Evolutionary conservation across 2,113 vertebrate genomes (phyloP).

Genomic region (Poeciliopsis prolifica): DNA sequence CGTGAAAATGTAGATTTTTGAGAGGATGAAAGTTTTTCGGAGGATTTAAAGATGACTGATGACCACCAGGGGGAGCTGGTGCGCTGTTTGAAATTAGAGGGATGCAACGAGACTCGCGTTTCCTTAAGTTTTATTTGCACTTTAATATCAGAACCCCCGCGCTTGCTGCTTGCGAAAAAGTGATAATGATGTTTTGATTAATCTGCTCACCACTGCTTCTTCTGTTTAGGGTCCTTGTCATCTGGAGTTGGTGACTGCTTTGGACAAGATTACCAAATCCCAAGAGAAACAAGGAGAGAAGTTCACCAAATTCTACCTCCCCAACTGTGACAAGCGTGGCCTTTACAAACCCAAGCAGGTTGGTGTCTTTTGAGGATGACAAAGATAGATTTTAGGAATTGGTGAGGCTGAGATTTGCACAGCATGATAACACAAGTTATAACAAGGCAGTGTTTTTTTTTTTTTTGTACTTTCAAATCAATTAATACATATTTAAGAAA

Average conservation of each 20-base stretch:
- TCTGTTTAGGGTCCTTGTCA: conserved; percentile 87
- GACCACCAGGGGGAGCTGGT: conserved; percentile 69
- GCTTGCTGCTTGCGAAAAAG: conserved; percentile 1
- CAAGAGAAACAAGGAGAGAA: conserved; percentile 85
- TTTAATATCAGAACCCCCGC: conserved; percentile 26
- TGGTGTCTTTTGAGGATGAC: neutral
- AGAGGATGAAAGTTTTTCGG: conserved; percentile 62
- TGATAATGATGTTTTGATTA: conserved; percentile 9
- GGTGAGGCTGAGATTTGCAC: too few species aligned
- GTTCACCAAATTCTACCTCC: conserved; percentile 91
- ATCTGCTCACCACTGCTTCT: conserved; percentile 3
- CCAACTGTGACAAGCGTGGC: conserved; percentile 92
- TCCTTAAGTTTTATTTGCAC: conserved; percentile 25
- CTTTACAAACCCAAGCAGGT: conserved; percentile 96
- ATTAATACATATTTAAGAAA: neutral
- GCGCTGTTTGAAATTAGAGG: conserved; percentile 20
- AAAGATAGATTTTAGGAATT: neutral
- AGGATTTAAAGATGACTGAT: neutral
- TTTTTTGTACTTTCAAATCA: neutral
- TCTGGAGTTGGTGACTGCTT: conserved; percentile 86
- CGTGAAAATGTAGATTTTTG: neutral
- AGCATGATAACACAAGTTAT: neutral
- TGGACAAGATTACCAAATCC: conserved; percentile 85
- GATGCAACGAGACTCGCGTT: conserved; percentile 2
- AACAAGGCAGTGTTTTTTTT: neutral